phyloP scores from a whole-genome alignment of 2,797 vertebrate species.

The Enteromius unitaeniatus region DNA sequence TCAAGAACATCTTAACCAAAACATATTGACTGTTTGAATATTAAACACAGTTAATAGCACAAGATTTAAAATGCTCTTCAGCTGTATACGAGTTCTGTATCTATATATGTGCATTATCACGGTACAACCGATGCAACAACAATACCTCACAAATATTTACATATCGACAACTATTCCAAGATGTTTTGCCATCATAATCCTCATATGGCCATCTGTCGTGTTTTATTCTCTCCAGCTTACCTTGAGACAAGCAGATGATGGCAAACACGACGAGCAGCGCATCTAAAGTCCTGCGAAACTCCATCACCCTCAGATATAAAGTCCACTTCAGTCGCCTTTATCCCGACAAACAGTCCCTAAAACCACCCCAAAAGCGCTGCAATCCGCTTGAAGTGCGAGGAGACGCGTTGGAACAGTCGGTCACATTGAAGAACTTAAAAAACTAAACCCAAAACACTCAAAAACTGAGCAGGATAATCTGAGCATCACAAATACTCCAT shows the following conservation, averaged over 20 bases:
- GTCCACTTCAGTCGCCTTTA: conserved; percentile 21
- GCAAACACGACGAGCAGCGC: conserved; percentile 67
- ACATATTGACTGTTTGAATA: not conserved
- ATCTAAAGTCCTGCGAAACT: conserved; percentile 67
- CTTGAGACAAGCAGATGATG: conserved; percentile 73
- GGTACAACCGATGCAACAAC: not conserved
- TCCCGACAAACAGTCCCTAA: conserved; percentile 19
- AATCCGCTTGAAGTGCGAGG: conserved; percentile 33
- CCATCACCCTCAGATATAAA: conserved; percentile 68
- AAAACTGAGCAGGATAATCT: conserved; percentile 18
- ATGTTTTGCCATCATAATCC: not conserved
- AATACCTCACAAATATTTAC: not conserved
- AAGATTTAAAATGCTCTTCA: not conserved
- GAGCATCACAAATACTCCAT: conserved; percentile 56
- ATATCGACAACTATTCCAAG: not conserved
- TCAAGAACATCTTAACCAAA: not conserved
- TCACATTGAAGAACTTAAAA: conserved; percentile 54
- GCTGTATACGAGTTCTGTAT: not conserved
- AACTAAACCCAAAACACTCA: conserved; percentile 44
- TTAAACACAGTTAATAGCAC: not conserved
- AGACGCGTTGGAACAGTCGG: conserved; percentile 7
- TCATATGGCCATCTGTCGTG: not conserved
- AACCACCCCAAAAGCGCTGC: conserved; percentile 37
- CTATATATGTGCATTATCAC: not conserved
- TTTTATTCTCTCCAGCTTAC: conserved; percentile 70